These are phyloP conservation scores for Phengaris alcon DNA, from an alignment of 2,888 invertebrate species.

Conservation along the genomic window DNA sequence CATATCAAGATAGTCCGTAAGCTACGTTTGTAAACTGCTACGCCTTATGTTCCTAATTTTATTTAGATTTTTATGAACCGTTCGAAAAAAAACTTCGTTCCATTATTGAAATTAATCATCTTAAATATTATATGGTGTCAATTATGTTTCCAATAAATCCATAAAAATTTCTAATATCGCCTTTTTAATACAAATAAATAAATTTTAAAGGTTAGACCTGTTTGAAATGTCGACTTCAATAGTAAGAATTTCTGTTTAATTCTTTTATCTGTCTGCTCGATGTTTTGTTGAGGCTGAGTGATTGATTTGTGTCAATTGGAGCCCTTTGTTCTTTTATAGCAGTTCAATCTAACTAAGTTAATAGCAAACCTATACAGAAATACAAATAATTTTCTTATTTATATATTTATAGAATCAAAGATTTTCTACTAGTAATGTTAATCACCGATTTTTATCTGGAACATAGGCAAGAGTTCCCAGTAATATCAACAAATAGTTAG, in stretches of 20 bases:
- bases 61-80: background rate
- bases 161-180: background rate
- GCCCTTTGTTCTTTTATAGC: constrained; percentile 7
- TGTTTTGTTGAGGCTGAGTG: constrained; percentile 11
- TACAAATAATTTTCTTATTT: background rate
- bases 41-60: no score
- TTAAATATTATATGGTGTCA: background rate
- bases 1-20: no score
- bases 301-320: constrained; percentile 16
- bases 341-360: background rate
- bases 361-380: background rate
- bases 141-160: background rate
- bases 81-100: background rate
- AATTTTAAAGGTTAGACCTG: background rate
- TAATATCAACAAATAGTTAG: background rate
- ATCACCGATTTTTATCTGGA: no score
- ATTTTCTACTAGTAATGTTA: no score
- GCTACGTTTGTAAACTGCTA: no score
- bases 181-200: background rate
- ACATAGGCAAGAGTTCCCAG: background rate
- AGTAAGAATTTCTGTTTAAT: background rate
- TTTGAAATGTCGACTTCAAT: constrained; percentile 4
- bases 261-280: background rate
- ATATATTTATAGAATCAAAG: background rate
- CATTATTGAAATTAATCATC: background rate